phyloP scores from a whole-genome alignment of 92 coral and sea anemone genomes.

The Isaurus tuberculatus region DNA sequence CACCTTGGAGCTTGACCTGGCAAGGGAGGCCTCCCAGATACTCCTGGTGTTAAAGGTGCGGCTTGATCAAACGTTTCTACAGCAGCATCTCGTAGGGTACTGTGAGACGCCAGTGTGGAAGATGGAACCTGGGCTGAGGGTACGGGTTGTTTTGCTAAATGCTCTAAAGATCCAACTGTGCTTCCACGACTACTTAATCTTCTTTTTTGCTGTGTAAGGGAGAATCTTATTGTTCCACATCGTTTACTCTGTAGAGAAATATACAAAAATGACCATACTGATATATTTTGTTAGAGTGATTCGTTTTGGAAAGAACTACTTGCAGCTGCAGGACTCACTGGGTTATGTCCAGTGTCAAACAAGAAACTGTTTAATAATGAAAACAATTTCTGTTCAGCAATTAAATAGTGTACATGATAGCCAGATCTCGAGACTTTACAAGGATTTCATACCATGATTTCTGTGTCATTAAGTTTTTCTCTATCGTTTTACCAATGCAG shows the following conservation, averaged over 20 bases:
- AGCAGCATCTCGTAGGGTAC: conserved; percentile 57
- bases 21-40: conserved; percentile 80
- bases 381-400: too few species aligned
- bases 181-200: conserved; percentile 67
- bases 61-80: conserved; percentile 44
- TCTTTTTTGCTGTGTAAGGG: conserved; percentile 78
- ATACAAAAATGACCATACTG: too few species aligned
- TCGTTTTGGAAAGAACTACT: background rate
- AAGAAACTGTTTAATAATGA: too few species aligned
- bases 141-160: conserved; percentile 51
- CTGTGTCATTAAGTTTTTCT: too few species aligned
- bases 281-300: too few species aligned
- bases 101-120: conserved; percentile 51
- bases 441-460: too few species aligned
- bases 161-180: conserved; percentile 70
- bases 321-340: background rate
- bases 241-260: conserved; percentile 39
- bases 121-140: conserved; percentile 53
- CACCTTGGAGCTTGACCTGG: conserved; percentile 60
- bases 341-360: too few species aligned
- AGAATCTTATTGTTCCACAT: conserved; percentile 71
- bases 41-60: conserved; percentile 70
- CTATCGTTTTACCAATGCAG: too few species aligned
- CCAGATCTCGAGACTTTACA: too few species aligned
- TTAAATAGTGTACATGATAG: too few species aligned